Evolutionary conservation across 2,888 invertebrate species (phyloP).

Genomic region (Gryllus longicercus): DNA sequence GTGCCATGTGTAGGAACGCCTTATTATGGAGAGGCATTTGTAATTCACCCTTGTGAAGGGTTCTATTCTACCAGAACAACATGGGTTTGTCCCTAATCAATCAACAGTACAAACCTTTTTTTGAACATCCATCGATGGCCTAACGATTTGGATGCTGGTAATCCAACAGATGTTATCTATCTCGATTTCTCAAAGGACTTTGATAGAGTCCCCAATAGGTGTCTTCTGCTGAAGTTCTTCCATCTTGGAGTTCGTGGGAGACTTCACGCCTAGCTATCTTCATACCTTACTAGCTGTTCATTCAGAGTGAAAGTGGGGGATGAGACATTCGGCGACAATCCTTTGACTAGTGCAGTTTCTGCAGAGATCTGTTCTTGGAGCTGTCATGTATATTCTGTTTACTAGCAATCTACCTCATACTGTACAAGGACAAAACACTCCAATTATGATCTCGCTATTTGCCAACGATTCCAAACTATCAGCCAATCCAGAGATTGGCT

Average conservation of each 20-base stretch:
- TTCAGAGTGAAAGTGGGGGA: not conserved
- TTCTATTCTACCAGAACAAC: not conserved
- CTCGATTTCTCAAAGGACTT: not conserved
- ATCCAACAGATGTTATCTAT: not conserved
- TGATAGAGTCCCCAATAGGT: not conserved
- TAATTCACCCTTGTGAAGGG: too few species aligned
- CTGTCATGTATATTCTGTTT: not conserved
- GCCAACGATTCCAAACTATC: not conserved
- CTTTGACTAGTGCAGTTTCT: not conserved
- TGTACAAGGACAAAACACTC: not conserved
- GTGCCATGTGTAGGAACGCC: too few species aligned
- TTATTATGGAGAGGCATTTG: too few species aligned
- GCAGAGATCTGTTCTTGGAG: not conserved
- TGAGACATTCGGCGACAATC: not conserved
- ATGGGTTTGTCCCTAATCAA: not conserved
- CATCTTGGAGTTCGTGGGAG: not conserved
- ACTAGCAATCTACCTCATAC: too few species aligned
- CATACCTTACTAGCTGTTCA: not conserved
- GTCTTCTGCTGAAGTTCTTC: not conserved
- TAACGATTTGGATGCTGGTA: not conserved
- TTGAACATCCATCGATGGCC: not conserved
- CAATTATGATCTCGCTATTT: not conserved
- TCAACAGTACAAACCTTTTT: not conserved
- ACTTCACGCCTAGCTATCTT: not conserved
- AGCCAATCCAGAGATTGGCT: not conserved